Evolutionary conservation across 2,797 vertebrate genomes (phyloP).

Genomic region (Notoglanidium macrostoma): DNA sequence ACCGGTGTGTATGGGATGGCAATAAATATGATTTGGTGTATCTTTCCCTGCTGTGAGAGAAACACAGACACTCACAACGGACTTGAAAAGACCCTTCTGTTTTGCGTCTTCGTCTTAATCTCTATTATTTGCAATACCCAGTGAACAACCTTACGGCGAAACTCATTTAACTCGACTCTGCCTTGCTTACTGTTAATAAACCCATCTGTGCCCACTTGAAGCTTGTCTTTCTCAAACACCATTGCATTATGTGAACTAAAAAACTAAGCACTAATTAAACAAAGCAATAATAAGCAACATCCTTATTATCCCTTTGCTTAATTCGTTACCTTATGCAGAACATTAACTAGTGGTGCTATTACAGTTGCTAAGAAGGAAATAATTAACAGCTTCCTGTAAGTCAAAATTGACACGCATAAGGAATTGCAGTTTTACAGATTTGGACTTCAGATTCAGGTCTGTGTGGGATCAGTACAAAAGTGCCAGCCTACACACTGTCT

Average conservation of each 20-base stretch:
- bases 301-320: background rate
- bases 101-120: background rate
- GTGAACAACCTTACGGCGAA: background rate
- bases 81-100: background rate
- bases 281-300: background rate
- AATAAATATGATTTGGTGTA: background rate
- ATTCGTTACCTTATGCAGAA: background rate
- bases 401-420: background rate
- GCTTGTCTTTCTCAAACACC: background rate
- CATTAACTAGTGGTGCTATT: background rate
- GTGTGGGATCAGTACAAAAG: slow-evolving; percentile 19
- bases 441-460: slow-evolving; percentile 23
- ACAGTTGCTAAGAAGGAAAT: background rate
- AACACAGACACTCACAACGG: background rate
- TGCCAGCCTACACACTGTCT: background rate
- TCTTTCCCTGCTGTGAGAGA: background rate
- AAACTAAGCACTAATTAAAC: slow-evolving; percentile 6
- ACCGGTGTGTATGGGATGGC: background rate
- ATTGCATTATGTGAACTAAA: background rate
- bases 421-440: background rate
- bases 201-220: background rate
- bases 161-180: background rate
- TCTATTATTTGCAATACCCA: background rate
- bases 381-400: background rate
- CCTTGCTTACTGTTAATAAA: slow-evolving; percentile 17